A percentile compares a stretch with the other conserved stretches of the same genome.
Conservation (phyloP, 1,140 invertebrate species). For the Anastatus disparis region DNA sequence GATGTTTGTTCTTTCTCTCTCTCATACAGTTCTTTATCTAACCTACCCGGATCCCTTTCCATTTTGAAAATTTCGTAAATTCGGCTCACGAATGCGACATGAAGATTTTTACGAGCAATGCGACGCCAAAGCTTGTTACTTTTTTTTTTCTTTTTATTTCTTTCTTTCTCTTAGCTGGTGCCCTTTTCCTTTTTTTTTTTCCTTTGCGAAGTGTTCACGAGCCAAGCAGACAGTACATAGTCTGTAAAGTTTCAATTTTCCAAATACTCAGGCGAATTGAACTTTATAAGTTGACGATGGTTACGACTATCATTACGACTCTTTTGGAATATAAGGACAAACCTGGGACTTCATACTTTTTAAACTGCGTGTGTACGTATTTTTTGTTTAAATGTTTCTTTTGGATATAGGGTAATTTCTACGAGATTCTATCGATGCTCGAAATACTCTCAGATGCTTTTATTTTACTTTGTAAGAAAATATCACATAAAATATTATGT, state of each 20-base stretch:
- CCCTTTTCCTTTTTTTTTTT: constrained; percentile 11
- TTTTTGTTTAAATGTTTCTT: not conserved
- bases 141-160: not conserved
- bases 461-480: too few relatives aligned
- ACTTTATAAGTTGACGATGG: constrained; percentile 20
- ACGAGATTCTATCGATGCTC: too few relatives aligned
- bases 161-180: not conserved
- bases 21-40: too few relatives aligned
- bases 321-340: not conserved
- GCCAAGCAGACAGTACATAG: not conserved
- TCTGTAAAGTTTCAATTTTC: constrained; percentile 43
- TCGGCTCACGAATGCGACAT: constrained; percentile 39
- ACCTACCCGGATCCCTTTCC: constrained; percentile 28
- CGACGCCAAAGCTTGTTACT: constrained; percentile 15
- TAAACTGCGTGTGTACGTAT: not conserved
- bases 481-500: too few relatives aligned
- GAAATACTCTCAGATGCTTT: too few relatives aligned
- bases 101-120: constrained; percentile 46
- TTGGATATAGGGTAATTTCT: too few relatives aligned
- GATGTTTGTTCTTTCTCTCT: constrained; percentile 20
- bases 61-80: constrained; percentile 42
- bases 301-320: constrained; percentile 7
- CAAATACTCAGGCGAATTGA: constrained; percentile 32
- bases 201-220: constrained; percentile 1
- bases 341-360: not conserved